Percentiles rank a stretch among this genome's conserved stretches.
These are phyloP conservation scores for Urocynchramus pylzowi DNA, from an alignment of 2,113 vertebrate species.

Conservation along the genomic window DNA sequence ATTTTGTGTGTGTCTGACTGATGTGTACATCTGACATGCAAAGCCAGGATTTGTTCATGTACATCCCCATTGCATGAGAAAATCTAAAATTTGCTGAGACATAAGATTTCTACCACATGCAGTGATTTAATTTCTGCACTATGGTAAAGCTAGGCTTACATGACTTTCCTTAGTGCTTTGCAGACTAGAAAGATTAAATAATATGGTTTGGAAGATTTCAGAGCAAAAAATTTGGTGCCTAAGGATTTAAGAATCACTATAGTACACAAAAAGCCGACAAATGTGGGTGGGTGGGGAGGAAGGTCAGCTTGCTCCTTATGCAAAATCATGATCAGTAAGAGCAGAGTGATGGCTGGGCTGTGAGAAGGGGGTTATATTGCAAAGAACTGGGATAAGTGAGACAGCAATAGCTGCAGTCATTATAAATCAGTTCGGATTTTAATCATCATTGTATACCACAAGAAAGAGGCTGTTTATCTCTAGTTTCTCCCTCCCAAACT, in stretches of 20 bases:
- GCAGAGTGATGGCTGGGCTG: background rate
- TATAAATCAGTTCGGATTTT: slow-evolving; percentile 19
- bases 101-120: background rate
- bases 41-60: background rate
- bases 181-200: background rate
- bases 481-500: background rate
- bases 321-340: background rate
- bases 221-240: background rate
- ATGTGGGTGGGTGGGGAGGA: background rate
- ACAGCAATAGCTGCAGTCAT: background rate
- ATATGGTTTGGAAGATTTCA: background rate
- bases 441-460: background rate
- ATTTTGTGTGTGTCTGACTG: background rate
- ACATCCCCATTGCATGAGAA: background rate
- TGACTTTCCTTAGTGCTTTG: background rate
- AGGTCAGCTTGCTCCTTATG: background rate
- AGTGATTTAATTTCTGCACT: background rate
- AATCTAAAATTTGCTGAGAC: background rate
- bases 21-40: background rate
- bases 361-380: background rate
- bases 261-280: background rate
- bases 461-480: background rate
- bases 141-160: background rate
- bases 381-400: background rate
- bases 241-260: background rate